Base-by-base conservation (phyloP, 2,888 invertebrate species). In the Ophioninae sp. region DNA sequence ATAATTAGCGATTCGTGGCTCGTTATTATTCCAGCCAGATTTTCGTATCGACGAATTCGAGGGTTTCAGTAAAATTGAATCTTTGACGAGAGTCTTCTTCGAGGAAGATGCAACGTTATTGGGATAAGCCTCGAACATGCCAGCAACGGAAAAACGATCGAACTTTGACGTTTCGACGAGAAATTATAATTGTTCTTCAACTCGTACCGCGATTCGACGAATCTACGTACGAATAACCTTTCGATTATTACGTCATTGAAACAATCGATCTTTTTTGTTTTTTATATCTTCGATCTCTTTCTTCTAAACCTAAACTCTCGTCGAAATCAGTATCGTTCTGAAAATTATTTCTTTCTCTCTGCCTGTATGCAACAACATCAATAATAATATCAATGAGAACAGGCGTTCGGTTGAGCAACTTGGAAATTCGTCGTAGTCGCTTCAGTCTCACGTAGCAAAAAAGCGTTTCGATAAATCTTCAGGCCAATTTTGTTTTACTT, bases 401-500 rank as follows among this genome's bases (percentile, higher is more conserved):
- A 23, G 56, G 59, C 50, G n/a, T 7, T 68, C 68, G 62, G 57
- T 30, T 64, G 57, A 39, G 21, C 50, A n/a, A 69, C 21, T 68
- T 50, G 39, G 61, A 64, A 21, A 57, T 69, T 17, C 50, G 7
- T 50, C 21, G 23, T 65, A 17, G n/a, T 79, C 50, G 17, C 67
- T 17, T 30, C 17, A 23, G 56, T 44, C 13, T 13, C 2, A 13
- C n/a, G 1, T 62, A 10, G 23, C 59, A 23, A 30, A 65, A 41
- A 70, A 70, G 41, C n/a, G 2, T 72, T 70, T 67, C 50, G 70
- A 56, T 72, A 30, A 20, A 50, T 79, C 21, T 81, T 79, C 70
- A 79, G 81, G 83, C 81, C 81, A 70, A 10, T 78, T 56, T n/a
- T 56, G 57, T 81, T 44, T 39, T n/a, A n/a, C n/a, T n/a, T n/a